Base-by-base conservation (phyloP, 2,888 invertebrate genomes). In the Oscheius sp. region DNA sequence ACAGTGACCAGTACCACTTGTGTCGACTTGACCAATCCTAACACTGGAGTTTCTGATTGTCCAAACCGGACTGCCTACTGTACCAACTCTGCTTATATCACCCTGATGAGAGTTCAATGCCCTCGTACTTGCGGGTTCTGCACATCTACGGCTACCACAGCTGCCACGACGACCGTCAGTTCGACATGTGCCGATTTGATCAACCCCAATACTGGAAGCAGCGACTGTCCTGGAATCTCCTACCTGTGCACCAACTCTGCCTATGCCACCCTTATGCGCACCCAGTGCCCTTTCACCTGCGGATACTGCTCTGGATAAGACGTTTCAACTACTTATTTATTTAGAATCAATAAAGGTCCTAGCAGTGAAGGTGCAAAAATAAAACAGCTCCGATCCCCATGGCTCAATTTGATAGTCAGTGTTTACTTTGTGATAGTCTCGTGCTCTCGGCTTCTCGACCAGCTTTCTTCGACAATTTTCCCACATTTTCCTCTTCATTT, bases 171-270 rank as follows among this genome's bases (percentile, higher is more conserved):
- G 48, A 60, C 60, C 9, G 37, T 60, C n/a, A 21, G 48, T 48
- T 11, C 29, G 2, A 11, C 53, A 13, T 68, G 63, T 48, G 63
- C 21, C n/a, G 63, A 63, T 48, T 5, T 3, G 48, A 48, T 48
- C 11, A 63, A 63, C 50, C 48, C 63, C 21, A 21, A 5, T 11
- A 63, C 63, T 63, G 63, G 63, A 48, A n/a, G 70, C 29, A 76
- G 76, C 57, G 78, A 78, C 33, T 78, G 78, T 29, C 55, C 78
- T 2, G 33, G 60, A 29, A 74, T 73, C 47, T 71, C 76, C n/a
- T 63, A 73, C 42, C 75, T 78, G 42, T 78, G 78, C 73, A 76
- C 68, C 73, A 76, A 78, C 73, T 68, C 76, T 13, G 76, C 68
- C 70, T 78, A 78, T 73, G 70, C 73, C 42, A 68, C 74, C n/a